These are phyloP conservation scores for Punctoribates punctum DNA, from an alignment of 2,888 invertebrate species.

Conservation along the genomic window DNA sequence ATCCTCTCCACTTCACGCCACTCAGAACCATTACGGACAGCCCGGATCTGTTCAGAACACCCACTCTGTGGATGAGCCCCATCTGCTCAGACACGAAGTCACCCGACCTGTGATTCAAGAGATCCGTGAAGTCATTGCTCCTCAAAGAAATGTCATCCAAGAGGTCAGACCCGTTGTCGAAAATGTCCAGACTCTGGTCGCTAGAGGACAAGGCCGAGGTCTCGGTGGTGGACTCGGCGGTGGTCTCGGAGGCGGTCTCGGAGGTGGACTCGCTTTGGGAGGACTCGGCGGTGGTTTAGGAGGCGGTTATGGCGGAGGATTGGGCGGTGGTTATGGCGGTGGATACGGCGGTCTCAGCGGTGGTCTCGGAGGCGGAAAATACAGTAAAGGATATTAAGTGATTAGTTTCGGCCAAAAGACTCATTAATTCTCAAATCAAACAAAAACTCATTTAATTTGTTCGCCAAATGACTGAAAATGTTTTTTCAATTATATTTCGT, in stretches of 20 bases:
- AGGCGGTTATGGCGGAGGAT: not conserved
- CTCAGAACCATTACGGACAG: conserved; percentile 17
- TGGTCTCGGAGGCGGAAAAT: not conserved
- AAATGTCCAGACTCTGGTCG: conserved; percentile 32
- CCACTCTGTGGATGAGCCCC: conserved; percentile 32
- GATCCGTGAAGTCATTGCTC: conserved; percentile 22
- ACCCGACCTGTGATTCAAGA: conserved; percentile 33
- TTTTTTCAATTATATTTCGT: no score
- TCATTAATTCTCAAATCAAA: no score
- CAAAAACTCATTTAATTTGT: no score
- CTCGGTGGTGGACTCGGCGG: not conserved
- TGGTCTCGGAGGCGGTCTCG: conserved; percentile 7
- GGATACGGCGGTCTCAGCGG: not conserved
- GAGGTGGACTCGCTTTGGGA: not conserved
- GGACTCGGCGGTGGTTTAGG: not conserved
- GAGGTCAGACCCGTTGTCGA: conserved; percentile 20
- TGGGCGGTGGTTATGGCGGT: not conserved
- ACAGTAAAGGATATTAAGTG: not conserved
- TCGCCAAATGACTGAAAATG: no score
- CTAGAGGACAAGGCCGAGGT: not conserved
- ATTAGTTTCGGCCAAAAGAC: no score
- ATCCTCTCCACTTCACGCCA: not conserved
- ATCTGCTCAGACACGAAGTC: conserved; percentile 1
- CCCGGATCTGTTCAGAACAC: not conserved
- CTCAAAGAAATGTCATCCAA: not conserved